Base-by-base conservation (phyloP, 2,797 vertebrate genomes). In the Channallabes apus region DNA sequence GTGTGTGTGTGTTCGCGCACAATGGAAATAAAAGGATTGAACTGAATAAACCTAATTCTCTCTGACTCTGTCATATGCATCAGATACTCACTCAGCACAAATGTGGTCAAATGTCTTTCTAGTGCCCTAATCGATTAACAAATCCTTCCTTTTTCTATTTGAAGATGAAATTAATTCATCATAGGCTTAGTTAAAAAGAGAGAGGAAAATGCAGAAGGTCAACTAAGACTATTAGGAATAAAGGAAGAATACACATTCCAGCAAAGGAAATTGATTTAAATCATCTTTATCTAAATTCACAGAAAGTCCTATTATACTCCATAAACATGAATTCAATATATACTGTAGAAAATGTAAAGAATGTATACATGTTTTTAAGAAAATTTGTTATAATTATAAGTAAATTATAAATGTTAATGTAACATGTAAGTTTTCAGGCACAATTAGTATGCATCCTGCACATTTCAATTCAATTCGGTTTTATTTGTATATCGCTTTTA, bases 41-140 rank as follows among this genome's bases (percentile, higher is more conserved):
- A 69, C 9, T 18, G 8, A 38, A 69, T 18, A 69, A 69, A 22
- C 12, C 1, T 27, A 35, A 27, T 69, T 68, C 59, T 27, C 29
- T 68, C 29, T 68, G 67, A 35, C 32, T 69, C 22, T 67, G 29
- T 32, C n/a, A 75, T 32, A 46, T 38, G 12, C 82, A 77, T 61
- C 76, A 38, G 56, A 27, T 46, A 41, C 29, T 65, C 27, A 38
- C 27, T 67, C 64, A 61, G 41, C 62, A 67, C 46, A 68, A 27
- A 58, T 65, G 14, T 84, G 64, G 32, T 79, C 75, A 58, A 41
- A 79, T n/a, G 29, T 78, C 14, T 69, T 32, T 69, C 35, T 69
- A 69, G 32, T 38, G 18, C 8, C 18, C 35, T 38, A 38, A 69
- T 69, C 35, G 20, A 22, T 69, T 20, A 69, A 20, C 35, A 22